Base-by-base conservation (phyloP, 2,888 invertebrate species). In the Sturmia bella region DNA sequence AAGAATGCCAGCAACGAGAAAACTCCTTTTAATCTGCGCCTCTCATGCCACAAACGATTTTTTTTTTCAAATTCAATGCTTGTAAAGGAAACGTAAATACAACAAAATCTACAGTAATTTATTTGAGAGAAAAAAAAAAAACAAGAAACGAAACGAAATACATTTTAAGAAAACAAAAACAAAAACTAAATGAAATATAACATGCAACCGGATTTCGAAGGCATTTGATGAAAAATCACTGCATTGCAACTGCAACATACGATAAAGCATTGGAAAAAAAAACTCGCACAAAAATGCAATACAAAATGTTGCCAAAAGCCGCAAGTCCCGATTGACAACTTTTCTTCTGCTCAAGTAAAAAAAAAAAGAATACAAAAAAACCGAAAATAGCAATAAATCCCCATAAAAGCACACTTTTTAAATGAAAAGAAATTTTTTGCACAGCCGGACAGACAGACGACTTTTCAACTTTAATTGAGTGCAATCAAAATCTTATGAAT, bases 261-360 rank as follows among this genome's bases (percentile, higher is more conserved):
- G 37, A 75, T 43, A 70, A 75, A 68, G 63, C 61, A 3, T 32
- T 13, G 48, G 52, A 50, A 21, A 24, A 41, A 50, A 13, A 24
- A 50, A 43, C 32, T 52, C 27, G 6, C 27, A 43, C 43, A 70
- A 56, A 37, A 72, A 41, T 50, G 50, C 39, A 64, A 64, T 64
- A 57, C 48, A 64, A 70, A 64, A 63, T 56, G 32, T 41, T 37
- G 56, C 61, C 52, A 76, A 77, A 73, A 77, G 77, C 73, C 73
- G 72, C 73, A 76, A 80, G 80, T 84, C 84, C 64, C 85, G 85
- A 84, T 84, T 84, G 83, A 80, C 85, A 81, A 85, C 85, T 85
- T 85, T 85, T 85, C 85, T 76, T 73, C 68, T 69, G 57, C 32
- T 75, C 63, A 74, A 66, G 61, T n/a, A 61, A 45, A 37, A 56